Base-by-base conservation (phyloP, 2,888 invertebrate genomes). In the Ptilodon capucinus region DNA sequence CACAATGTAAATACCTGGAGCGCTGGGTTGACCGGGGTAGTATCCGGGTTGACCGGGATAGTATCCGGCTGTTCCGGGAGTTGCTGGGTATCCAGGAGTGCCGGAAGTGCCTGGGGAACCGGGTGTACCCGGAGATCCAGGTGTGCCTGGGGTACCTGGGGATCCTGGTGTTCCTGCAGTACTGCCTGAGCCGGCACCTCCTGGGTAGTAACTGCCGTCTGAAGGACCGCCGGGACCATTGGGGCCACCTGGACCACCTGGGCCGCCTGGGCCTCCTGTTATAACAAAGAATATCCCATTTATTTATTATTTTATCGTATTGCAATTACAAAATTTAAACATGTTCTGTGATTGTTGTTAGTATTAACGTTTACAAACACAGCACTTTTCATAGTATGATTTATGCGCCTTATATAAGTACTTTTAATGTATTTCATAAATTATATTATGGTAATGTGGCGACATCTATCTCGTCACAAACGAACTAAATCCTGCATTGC, bases 101-200 rank as follows among this genome's bases (percentile, higher is more conserved):
- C 68, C 9, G 54, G 65, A 44, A 3, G 47, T 21, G 2, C 54
- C 50, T 14, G 56, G 28, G 43, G 51, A 40, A 43, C 59, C 58
- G 51, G 45, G 54, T 36, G 35, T 42, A 16, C 81, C 77, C 5
- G 77, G 69, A 4, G 52, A 44, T 9, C 75, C 76, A 11, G 64
- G 80, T 47, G 48, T 54, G 11, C 81, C 80, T 19, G 77, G 55
- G 0, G 52, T 43, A 5, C 68, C 71, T 0, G 74, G 68, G 7
- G 51, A 17, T 39, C 51, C 48, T 57, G 16, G 28, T 32, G 4
- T 57, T 40, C 52, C 67, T 2, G 64, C 57, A 1, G 51, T 40
- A 5, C 58, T 58, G 16, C 40, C n/a, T 42, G 60, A 11, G 16
- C 40, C 40, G 11, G 40, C 16, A 9, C 40, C 40, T 4, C 40